Evolutionary conservation across 2,113 vertebrate genomes (phyloP).

Genomic region (Arvicanthis niloticus): DNA sequence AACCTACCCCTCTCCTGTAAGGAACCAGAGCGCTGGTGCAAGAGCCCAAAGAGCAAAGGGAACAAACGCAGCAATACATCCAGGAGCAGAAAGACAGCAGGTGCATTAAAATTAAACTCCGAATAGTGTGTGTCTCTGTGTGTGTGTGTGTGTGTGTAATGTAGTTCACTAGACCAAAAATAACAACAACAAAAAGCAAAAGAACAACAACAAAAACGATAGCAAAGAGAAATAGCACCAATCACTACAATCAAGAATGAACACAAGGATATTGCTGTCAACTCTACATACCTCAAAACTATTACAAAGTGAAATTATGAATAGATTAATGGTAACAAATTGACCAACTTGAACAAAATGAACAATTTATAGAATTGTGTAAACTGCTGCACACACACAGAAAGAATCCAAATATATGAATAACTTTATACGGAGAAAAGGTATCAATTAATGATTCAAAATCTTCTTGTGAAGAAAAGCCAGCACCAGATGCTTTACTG

Average conservation of each 20-base stretch:
- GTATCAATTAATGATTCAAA: not conserved
- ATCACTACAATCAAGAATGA: slow-evolving; percentile 37
- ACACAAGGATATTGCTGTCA: not conserved
- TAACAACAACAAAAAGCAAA: not conserved
- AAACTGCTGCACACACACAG: not conserved
- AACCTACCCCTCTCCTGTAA: not conserved
- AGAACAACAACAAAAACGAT: not conserved
- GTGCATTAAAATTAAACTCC: not conserved
- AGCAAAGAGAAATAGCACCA: not conserved
- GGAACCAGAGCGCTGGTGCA: not conserved
- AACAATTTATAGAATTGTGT: not conserved
- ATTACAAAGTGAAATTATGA: not conserved
- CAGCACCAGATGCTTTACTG: not conserved
- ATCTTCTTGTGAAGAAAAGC: not conserved
- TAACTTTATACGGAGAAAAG: not conserved
- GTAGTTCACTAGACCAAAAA: not conserved
- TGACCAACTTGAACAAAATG: not conserved
- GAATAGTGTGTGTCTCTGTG: not conserved
- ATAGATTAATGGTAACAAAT: not conserved
- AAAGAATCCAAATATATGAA: not conserved
- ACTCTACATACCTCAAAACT: slow-evolving; percentile 1
- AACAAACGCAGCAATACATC: not conserved
- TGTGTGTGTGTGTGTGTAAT: not conserved
- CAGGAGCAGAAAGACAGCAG: not conserved
- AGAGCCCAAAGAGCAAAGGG: not conserved